Evolutionary conservation across 2,888 invertebrate species (phyloP).

Genomic region (Ormyrus labotus): DNA sequence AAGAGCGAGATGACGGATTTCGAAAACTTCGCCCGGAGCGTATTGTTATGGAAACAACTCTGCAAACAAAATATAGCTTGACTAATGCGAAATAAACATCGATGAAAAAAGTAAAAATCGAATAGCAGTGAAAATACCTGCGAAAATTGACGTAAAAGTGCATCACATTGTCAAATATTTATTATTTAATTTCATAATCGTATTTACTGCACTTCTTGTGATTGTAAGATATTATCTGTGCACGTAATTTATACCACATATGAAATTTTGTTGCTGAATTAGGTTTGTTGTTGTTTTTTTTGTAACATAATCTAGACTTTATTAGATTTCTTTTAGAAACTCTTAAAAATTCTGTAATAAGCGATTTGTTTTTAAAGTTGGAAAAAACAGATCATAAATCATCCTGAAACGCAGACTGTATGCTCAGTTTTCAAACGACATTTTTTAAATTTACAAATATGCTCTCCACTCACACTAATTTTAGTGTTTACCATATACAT

Average conservation of each 20-base stretch:
- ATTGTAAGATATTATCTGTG: no score
- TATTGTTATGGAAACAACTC: conserved; percentile 70
- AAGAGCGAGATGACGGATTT: conserved; percentile 50
- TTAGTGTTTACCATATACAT: background rate
- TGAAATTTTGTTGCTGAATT: background rate
- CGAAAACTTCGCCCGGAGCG: conserved; percentile 44
- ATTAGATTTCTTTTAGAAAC: background rate
- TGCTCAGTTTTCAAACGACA: conserved; percentile 16
- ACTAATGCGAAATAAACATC: conserved; percentile 67
- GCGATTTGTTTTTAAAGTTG: conserved; percentile 12
- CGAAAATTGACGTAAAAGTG: background rate
- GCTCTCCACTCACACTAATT: conserved; percentile 13
- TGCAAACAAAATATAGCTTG: conserved; percentile 71
- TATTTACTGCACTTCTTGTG: no score
- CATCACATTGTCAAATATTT: background rate
- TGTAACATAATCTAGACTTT: background rate
- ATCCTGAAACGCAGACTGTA: background rate
- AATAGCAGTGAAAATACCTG: background rate
- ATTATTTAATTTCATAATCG: no score
- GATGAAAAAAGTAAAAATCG: conserved; percentile 6
- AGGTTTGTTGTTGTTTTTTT: no score
- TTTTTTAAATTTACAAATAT: conserved; percentile 49
- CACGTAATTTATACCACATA: background rate
- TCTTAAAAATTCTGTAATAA: conserved; percentile 1
- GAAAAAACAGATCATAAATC: conserved; percentile 34